These are phyloP conservation scores for Amiota mariae DNA, from an alignment of 2,888 invertebrate species.

Conservation along the genomic window DNA sequence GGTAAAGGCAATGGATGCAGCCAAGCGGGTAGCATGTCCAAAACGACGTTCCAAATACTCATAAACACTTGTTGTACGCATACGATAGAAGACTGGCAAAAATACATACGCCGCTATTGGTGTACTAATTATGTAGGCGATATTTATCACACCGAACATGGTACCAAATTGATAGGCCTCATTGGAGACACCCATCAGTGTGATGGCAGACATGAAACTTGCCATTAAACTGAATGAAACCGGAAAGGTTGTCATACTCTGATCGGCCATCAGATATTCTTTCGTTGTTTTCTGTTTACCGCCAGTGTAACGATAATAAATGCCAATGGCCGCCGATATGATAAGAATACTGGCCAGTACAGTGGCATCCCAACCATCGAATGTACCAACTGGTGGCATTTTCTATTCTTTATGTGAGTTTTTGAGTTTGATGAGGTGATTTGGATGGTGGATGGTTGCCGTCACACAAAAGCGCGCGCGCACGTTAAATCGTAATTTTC, in stretches of 20 bases:
- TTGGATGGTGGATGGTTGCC: background rate
- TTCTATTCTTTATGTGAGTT: background rate
- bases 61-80: slow-evolving; percentile 88
- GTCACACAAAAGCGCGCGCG: background rate
- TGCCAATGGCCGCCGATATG: slow-evolving; percentile 84
- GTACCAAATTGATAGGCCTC: slow-evolving; percentile 90
- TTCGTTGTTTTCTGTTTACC: slow-evolving; percentile 90
- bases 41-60: slow-evolving; percentile 94
- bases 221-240: slow-evolving; percentile 93
- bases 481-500: background rate
- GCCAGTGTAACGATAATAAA: slow-evolving; percentile 90
- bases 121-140: slow-evolving; percentile 84
- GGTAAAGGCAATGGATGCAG: slow-evolving; percentile 89
- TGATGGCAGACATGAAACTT: slow-evolving; percentile 93
- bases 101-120: slow-evolving; percentile 85
- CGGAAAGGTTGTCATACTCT: slow-evolving; percentile 85
- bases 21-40: slow-evolving; percentile 82
- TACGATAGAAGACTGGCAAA: slow-evolving; percentile 88
- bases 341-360: slow-evolving; percentile 82
- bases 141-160: slow-evolving; percentile 84
- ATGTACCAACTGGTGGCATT: slow-evolving; percentile 60
- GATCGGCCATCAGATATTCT: slow-evolving; percentile 90
- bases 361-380: slow-evolving; percentile 83
- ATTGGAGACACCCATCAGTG: slow-evolving; percentile 89
- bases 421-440: background rate